These are phyloP conservation scores for Semotilus atromaculatus DNA, from an alignment of 2,797 vertebrate species.

Conservation along the genomic window DNA sequence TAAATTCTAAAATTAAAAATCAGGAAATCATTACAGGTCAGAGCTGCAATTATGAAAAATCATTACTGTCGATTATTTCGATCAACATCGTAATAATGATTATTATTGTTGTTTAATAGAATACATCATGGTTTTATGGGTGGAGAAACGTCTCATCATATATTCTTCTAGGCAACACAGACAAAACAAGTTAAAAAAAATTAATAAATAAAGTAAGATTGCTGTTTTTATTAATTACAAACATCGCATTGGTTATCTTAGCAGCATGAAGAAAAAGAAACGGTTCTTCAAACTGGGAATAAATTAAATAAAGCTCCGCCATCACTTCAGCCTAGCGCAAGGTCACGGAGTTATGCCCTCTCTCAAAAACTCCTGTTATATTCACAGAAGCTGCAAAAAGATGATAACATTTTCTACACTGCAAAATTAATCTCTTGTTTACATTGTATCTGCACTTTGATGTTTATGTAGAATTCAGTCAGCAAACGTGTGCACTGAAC, in stretches of 20 bases:
- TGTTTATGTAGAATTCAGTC: not conserved
- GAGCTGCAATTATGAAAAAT: not conserved
- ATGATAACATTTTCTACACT: constrained; percentile 1
- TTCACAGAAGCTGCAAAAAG: not conserved
- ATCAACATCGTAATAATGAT: not conserved
- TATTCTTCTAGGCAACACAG: not conserved
- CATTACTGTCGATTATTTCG: not conserved
- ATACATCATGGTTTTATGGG: not conserved
- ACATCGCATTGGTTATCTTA: not conserved
- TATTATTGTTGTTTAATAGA: not conserved
- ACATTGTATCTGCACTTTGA: not conserved
- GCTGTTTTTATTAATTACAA: not conserved
- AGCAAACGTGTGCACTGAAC: not conserved
- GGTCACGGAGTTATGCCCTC: not conserved
- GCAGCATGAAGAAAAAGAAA: not conserved
- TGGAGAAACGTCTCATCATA: not conserved
- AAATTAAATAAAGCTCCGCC: not conserved
- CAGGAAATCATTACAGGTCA: not conserved
- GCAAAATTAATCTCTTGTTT: not conserved
- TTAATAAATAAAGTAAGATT: no score
- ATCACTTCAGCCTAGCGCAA: not conserved
- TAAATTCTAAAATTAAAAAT: no score
- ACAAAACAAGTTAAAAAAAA: not conserved
- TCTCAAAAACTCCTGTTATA: not conserved
- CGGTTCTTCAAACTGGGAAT: not conserved